phyloP scores from a whole-genome alignment of 1,140 invertebrate genomes.

The Cotesia typhae region DNA sequence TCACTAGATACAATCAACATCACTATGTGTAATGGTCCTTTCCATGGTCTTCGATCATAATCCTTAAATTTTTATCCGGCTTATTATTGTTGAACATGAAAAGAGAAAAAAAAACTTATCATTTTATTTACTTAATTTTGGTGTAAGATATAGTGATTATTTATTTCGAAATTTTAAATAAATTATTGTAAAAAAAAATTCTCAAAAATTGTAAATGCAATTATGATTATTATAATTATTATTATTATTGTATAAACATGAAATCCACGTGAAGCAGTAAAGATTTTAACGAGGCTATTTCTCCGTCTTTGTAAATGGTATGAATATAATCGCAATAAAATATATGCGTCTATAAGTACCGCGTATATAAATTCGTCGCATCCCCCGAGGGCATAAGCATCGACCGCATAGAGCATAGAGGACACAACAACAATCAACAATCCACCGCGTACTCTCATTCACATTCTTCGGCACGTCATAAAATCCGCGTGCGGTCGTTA shows the following conservation, averaged over 20 bases:
- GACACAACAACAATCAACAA: not conserved
- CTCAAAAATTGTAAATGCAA: too few relatives aligned
- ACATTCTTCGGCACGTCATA: conserved; percentile 36
- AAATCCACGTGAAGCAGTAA: conserved; percentile 54
- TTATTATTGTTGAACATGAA: too few relatives aligned
- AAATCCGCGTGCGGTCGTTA: conserved; percentile 38
- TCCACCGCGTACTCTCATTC: not conserved
- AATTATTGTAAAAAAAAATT: too few relatives aligned
- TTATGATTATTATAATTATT: too few relatives aligned
- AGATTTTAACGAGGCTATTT: conserved; percentile 64
- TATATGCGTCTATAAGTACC: conserved; percentile 38
- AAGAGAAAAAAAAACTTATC: too few relatives aligned
- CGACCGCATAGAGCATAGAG: not conserved
- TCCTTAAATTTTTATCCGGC: too few relatives aligned
- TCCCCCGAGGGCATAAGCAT: not conserved
- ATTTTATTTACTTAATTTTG: too few relatives aligned
- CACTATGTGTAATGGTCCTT: not conserved
- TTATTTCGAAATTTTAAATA: too few relatives aligned
- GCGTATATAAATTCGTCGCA: conserved; percentile 47
- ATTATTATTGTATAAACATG: conserved; percentile 3
- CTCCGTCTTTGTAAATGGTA: conserved; percentile 61
- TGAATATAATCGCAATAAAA: conserved; percentile 63
- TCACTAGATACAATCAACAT: conserved; percentile 22
- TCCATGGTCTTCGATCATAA: too few relatives aligned
- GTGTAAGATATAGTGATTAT: too few relatives aligned